Evolutionary conservation across 2,113 vertebrate genomes (phyloP).

Genomic region (human (Homo sapiens)): DNA sequence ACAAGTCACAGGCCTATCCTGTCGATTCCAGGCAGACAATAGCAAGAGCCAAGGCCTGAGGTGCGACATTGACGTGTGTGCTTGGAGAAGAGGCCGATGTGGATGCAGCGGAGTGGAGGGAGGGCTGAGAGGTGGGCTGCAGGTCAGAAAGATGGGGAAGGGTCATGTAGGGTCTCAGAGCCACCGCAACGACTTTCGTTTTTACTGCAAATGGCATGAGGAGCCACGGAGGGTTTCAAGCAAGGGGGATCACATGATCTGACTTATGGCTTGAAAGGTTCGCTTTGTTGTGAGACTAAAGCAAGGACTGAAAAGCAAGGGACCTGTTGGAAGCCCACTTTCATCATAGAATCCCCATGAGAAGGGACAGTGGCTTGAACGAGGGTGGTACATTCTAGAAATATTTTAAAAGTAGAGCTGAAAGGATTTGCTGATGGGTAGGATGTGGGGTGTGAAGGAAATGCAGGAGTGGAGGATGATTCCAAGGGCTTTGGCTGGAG

Average conservation of each 20-base stretch:
- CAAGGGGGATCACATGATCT: not conserved
- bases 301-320: not conserved
- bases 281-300: not conserved
- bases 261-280: not conserved
- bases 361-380: not conserved
- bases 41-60: rapidly evolving
- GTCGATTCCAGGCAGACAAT: not conserved
- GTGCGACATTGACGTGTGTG: not conserved
- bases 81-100: not conserved
- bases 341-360: not conserved
- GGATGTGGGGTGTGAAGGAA: not conserved
- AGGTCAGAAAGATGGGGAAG: not conserved
- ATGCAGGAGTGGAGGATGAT: not conserved
- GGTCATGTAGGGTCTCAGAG: not conserved
- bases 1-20: not conserved
- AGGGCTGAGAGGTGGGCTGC: not conserved
- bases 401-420: not conserved
- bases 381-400: not conserved
- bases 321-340: not conserved
- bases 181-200: not conserved
- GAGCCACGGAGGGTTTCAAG: not conserved
- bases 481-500: not conserved
- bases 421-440: not conserved
- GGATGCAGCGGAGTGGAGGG: rapidly evolving
- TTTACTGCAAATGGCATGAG: not conserved